phyloP scores from a whole-genome alignment of 2,888 invertebrate genomes.

The Sialis lutaria region DNA sequence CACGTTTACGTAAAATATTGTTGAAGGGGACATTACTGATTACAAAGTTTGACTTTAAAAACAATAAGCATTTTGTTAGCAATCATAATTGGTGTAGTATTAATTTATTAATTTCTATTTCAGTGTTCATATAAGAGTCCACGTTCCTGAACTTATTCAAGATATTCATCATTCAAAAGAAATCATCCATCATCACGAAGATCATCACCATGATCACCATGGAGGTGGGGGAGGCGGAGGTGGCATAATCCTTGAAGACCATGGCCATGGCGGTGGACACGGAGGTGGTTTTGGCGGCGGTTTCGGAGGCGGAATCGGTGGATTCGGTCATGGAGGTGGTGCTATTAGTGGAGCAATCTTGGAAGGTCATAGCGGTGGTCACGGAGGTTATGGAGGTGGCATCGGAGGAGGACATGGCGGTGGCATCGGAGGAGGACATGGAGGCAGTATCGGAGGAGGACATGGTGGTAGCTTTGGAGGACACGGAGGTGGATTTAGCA shows the following conservation, averaged over 20 bases:
- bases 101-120: constrained; percentile 13
- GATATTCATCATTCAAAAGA: constrained; percentile 27
- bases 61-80: no score
- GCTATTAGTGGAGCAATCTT: constrained; percentile 8
- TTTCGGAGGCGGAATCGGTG: constrained; percentile 11
- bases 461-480: not conserved
- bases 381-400: constrained; percentile 9
- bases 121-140: constrained; percentile 38
- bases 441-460: not conserved
- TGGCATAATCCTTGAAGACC: constrained; percentile 17
- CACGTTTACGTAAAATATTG: no score
- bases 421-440: constrained; percentile 1
- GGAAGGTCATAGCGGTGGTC: constrained; percentile 8
- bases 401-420: constrained; percentile 6
- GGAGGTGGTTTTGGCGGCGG: constrained; percentile 15
- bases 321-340: constrained; percentile 7
- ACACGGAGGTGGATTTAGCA: not conserved
- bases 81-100: no score
- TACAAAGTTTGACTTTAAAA: no score
- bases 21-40: no score
- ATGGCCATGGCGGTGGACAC: constrained; percentile 26
- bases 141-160: constrained; percentile 32
- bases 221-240: constrained; percentile 14
- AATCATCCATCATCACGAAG: constrained; percentile 24
- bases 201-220: constrained; percentile 15